A percentile compares a stretch with the other conserved stretches of the same genome.
These are phyloP conservation scores for Scelioninae gen. 1 DNA, from an alignment of 2,888 invertebrate genomes.

Conservation along the genomic window DNA sequence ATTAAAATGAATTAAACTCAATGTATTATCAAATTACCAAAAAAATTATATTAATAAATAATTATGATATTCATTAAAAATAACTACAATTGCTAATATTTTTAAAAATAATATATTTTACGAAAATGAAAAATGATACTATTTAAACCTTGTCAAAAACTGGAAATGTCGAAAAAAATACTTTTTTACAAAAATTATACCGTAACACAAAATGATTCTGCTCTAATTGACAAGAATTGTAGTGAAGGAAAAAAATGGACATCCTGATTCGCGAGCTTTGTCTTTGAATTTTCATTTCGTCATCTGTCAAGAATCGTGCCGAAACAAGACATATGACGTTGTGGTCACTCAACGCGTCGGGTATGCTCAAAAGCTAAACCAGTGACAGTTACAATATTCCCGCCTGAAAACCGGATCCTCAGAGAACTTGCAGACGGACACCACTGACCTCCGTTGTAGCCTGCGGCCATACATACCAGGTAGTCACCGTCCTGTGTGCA, in stretches of 20 bases:
- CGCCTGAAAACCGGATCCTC: conserved; percentile 73
- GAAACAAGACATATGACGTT: conserved; percentile 76
- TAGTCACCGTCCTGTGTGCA: conserved; percentile 65
- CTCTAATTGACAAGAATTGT: too few relatives aligned
- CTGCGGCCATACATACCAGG: conserved; percentile 68
- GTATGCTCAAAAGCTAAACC: conserved; percentile 67
- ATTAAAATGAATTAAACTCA: too few relatives aligned
- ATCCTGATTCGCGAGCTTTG: conserved; percentile 25
- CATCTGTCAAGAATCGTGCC: conserved; percentile 66
- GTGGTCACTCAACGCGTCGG: conserved; percentile 70
- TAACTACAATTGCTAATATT: too few relatives aligned
- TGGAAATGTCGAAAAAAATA: neutral
- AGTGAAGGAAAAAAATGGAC: neutral
- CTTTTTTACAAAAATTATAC: neutral
- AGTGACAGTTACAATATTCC: conserved; percentile 77
- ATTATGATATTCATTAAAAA: too few relatives aligned
- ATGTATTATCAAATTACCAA: too few relatives aligned
- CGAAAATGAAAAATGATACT: too few relatives aligned
- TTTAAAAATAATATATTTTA: too few relatives aligned
- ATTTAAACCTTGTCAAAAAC: neutral
- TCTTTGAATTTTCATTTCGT: conserved; percentile 56
- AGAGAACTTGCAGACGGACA: conserved; percentile 74
- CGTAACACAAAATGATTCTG: too few relatives aligned
- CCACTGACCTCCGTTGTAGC: conserved; percentile 72
- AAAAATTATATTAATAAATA: too few relatives aligned